Base-by-base conservation (phyloP, 2,797 vertebrate species). In the Odontamblyopus lacepedii region DNA sequence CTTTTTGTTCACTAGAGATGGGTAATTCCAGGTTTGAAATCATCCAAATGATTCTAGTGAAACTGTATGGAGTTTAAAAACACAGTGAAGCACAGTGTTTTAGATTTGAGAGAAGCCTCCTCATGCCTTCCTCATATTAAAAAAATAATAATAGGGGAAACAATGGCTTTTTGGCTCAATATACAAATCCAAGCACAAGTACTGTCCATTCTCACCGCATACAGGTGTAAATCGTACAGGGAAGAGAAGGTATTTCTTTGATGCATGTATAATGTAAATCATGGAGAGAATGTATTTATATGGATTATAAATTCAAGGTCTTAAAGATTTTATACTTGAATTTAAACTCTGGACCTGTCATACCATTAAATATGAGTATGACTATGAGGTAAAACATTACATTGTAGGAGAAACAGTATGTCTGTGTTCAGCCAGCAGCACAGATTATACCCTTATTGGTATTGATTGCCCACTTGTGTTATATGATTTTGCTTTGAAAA, bases 291-390 rank as follows among this genome's bases (percentile, higher is more conserved):
- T 12, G n/a, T 63, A 38, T 38, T 38, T 18, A n/a, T 27, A 63
- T 15, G 6, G n/a, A 38, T 23, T 63, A 63, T 63, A 41, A 63
- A 63, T 63, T 38, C 62, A 63, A 38, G 30, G 62, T 41, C 62
- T 38, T 63, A 41, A 63, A 63, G 19, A 41, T 63, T 38, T 41
- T 63, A n/a, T 38, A 63, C 19, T 41, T 41, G 32, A 23, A 63
- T n/a, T 9, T 38, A 41, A 63, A 63, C 0, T 41, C 9, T 35
- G 61, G 18, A 18, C 19, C 53, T 55, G n/a, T 16, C 44, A 4
- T 11, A 30, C 27, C 27, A 29, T 61, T 61, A 61, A 15, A 23
- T 13, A 61, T 29, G 59, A 61, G 27, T 12, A 9, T 38, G 35
- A 38, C 9, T 44, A 2, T 44, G 12, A 44, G 41, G 41, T 44